Conservation (phyloP, 1,140 invertebrate genomes). For the Lasaia peninsularis region DNA sequence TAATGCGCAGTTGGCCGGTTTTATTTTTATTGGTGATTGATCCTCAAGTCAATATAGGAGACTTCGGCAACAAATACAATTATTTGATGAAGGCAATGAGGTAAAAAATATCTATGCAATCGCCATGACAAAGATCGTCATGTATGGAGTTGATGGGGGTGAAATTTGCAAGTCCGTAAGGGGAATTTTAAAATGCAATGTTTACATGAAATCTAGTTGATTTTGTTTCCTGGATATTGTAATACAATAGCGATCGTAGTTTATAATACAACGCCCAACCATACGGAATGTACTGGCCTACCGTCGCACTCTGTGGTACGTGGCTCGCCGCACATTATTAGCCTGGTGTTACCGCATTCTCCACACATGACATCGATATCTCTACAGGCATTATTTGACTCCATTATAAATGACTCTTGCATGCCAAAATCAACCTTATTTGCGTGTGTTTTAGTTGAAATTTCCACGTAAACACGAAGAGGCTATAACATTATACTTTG, state of each 20-base stretch:
- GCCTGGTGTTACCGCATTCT: conserved; percentile 39
- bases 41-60: too few relatives aligned
- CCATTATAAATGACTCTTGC: neutral
- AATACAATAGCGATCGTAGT: neutral
- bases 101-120: too few relatives aligned
- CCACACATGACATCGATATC: conserved; percentile 35
- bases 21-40: too few relatives aligned
- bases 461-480: neutral
- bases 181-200: too few relatives aligned
- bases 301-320: conserved; percentile 28
- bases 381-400: conserved; percentile 14
- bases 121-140: too few relatives aligned
- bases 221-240: neutral
- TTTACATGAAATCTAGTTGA: too few relatives aligned
- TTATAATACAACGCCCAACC: conserved; percentile 8
- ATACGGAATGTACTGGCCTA: conserved; percentile 39
- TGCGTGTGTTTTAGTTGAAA: neutral
- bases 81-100: too few relatives aligned
- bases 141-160: too few relatives aligned
- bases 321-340: conserved; percentile 39
- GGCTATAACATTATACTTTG: neutral
- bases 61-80: too few relatives aligned
- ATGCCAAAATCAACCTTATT: conserved; percentile 5
- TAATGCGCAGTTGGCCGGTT: too few relatives aligned
- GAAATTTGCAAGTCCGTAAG: too few relatives aligned